phyloP scores from a whole-genome alignment of 2,113 vertebrate species.

The Sporophila hypoxantha region DNA sequence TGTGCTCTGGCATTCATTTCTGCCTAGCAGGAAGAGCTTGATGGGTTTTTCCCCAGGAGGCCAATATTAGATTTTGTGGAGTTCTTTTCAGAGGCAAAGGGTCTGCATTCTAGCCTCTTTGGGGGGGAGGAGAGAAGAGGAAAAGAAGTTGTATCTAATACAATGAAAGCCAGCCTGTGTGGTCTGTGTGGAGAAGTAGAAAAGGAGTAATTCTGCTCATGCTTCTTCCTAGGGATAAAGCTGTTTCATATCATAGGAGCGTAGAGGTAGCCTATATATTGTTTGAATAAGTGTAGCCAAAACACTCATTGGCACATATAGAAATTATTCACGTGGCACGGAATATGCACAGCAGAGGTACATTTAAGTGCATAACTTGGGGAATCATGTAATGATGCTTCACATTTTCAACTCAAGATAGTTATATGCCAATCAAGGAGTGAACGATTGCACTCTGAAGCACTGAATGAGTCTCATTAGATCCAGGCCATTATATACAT shows the following conservation, averaged over 20 bases:
- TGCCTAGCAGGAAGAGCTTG: neutral
- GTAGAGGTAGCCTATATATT: neutral
- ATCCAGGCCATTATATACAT: neutral
- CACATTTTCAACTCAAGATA: neutral
- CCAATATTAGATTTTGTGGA: neutral
- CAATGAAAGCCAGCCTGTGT: neutral
- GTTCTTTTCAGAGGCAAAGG: neutral
- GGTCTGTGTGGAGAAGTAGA: neutral
- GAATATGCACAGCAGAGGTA: neutral
- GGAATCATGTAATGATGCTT: neutral
- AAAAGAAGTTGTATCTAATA: neutral
- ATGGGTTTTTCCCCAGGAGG: neutral
- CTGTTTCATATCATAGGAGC: neutral
- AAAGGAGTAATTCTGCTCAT: neutral
- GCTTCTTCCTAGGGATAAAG: neutral
- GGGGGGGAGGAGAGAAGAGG: rapidly evolving
- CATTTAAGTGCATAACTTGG: neutral
- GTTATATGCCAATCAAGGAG: constrained; percentile 1
- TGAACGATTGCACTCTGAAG: constrained; percentile 20
- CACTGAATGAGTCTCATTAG: neutral
- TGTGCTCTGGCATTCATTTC: neutral
- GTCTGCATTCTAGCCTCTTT: neutral
- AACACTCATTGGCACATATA: neutral
- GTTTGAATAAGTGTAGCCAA: neutral
- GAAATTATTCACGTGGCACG: neutral